A percentile compares a stretch with the other conserved stretches of the same genome.
Evolutionary conservation across 2,888 invertebrate species (phyloP).

Genomic region (Amiota mariae): DNA sequence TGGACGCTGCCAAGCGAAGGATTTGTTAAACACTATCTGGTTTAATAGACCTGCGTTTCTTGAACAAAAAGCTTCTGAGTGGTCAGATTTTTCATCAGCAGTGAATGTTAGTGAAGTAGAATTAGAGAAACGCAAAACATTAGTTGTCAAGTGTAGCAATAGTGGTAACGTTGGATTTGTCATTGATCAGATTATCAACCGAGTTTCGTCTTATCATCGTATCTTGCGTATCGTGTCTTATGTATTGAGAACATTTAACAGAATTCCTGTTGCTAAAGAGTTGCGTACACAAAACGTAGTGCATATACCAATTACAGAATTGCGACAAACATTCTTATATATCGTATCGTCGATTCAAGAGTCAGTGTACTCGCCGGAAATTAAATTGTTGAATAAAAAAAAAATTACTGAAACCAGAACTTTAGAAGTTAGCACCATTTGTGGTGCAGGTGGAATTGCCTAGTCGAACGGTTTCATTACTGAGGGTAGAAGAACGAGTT

Average conservation of each 20-base stretch:
- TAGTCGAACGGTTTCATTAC: background rate
- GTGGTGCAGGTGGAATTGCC: no score
- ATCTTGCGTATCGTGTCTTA: no score
- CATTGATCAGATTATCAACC: no score
- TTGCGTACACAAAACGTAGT: background rate
- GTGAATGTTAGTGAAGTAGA: no score
- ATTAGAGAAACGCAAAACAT: no score
- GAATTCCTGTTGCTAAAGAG: background rate
- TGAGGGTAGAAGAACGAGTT: background rate
- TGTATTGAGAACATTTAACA: no score
- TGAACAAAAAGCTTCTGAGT: no score
- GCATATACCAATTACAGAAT: background rate
- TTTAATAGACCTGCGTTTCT: background rate
- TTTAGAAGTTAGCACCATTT: background rate
- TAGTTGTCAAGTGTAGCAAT: no score
- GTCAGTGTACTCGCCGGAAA: no score
- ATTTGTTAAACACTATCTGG: background rate
- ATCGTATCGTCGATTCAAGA: background rate
- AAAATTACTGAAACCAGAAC: background rate
- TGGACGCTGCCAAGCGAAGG: slow-evolving; percentile 11
- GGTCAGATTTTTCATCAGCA: no score
- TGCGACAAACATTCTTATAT: background rate
- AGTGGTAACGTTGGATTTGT: no score
- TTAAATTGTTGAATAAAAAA: background rate
- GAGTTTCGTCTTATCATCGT: no score